Evolutionary conservation across 2,888 invertebrate species (phyloP).

Genomic region (Dryobota labecula): DNA sequence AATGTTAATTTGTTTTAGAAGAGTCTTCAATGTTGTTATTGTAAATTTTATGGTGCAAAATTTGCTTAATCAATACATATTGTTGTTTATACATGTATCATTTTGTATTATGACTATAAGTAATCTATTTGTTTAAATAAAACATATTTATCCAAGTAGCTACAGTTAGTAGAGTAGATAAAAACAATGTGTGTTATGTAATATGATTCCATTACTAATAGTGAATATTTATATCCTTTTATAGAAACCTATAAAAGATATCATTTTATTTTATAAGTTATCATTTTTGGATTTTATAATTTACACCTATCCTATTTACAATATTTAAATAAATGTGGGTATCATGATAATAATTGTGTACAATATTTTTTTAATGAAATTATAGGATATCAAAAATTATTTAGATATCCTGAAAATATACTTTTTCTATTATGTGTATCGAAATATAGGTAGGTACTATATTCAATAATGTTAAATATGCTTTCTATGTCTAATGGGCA

Average conservation of each 20-base stretch:
- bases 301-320: constrained; percentile 55
- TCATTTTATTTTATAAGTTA: constrained; percentile 19
- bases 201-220: constrained; percentile 16
- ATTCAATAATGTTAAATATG: constrained; percentile 29
- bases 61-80: not conserved
- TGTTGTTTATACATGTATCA: constrained; percentile 14
- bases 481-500: constrained; percentile 42
- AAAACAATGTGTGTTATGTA: constrained; percentile 27
- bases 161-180: constrained; percentile 25
- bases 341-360: constrained; percentile 90
- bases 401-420: constrained; percentile 52
- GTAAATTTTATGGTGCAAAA: constrained; percentile 35
- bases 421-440: constrained; percentile 50
- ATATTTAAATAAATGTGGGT: constrained; percentile 37
- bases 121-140: not conserved
- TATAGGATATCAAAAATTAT: constrained; percentile 45
- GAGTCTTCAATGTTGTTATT: constrained; percentile 5
- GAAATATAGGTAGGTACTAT: constrained; percentile 20
- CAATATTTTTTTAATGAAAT: constrained; percentile 74
- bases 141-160: constrained; percentile 18
- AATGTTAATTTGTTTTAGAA: constrained; percentile 36
- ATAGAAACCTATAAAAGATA: not conserved
- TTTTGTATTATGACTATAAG: no score
- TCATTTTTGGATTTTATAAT: constrained; percentile 30
- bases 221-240: constrained; percentile 8